Percentiles rank a stretch among this genome's conserved stretches.
Conservation (phyloP, 2,888 invertebrate genomes). For the Cheilosia pagana region DNA sequence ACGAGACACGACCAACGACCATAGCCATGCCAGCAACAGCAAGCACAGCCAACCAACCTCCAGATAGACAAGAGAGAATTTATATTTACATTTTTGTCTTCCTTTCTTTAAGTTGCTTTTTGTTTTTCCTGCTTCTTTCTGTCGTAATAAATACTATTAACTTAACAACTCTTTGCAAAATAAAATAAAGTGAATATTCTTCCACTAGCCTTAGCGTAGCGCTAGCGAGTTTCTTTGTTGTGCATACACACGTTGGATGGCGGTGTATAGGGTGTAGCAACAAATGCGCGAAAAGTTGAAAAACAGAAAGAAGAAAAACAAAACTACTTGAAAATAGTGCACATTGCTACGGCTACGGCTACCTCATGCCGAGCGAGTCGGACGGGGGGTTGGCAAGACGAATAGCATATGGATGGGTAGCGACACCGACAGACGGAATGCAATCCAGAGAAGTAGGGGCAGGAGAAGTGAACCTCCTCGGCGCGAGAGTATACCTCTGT, state of each 20-base stretch:
- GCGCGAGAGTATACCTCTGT: conserved; percentile 6
- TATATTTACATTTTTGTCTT: conserved; percentile 58
- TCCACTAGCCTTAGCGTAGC: conserved; percentile 44
- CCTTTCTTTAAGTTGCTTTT: conserved; percentile 21
- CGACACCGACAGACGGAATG: conserved; percentile 56
- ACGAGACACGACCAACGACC: too few species aligned
- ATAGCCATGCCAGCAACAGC: conserved; percentile 1
- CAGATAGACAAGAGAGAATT: conserved; percentile 51
- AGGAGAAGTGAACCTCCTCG: conserved; percentile 8
- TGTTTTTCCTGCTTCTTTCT: conserved; percentile 39
- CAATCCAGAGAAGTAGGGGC: conserved; percentile 23
- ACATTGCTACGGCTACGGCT: too few species aligned
- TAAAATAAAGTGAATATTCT: conserved; percentile 32
- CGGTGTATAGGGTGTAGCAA: conserved; percentile 33
- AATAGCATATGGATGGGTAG: conserved; percentile 57
- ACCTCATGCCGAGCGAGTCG: conserved; percentile 53
- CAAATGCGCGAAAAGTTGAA: conserved; percentile 42
- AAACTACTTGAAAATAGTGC: conserved; percentile 66
- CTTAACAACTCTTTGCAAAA: conserved; percentile 59
- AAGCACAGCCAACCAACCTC: conserved; percentile 17
- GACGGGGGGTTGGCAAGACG: conserved; percentile 31
- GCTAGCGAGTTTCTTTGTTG: conserved; percentile 65
- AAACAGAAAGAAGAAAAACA: conserved; percentile 43
- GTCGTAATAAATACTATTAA: conserved; percentile 64
- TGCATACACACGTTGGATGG: conserved; percentile 19